A percentile compares a stretch with the other conserved stretches of the same genome.
Evolutionary conservation across 2,113 vertebrate genomes (phyloP).

Genomic region (Chaenocephalus aceratus): DNA sequence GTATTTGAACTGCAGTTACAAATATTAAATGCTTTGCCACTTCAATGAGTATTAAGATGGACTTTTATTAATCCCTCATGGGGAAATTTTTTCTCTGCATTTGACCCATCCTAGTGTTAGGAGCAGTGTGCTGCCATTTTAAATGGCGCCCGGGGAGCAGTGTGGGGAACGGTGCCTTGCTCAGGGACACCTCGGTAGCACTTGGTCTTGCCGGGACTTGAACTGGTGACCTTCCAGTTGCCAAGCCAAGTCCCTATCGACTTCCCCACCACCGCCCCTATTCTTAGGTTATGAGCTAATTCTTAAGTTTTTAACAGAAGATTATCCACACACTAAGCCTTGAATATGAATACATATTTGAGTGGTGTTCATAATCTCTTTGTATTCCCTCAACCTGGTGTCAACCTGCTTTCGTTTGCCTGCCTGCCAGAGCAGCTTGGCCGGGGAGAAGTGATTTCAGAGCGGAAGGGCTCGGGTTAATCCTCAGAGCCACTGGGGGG

Average conservation of each 20-base stretch:
- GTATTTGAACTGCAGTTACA: neutral
- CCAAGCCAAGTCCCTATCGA: too few species aligned
- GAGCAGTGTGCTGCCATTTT: too few species aligned
- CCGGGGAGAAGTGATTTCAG: neutral
- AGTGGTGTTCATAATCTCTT: neutral
- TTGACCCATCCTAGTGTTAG: too few species aligned
- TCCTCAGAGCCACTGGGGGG: slow-evolving; percentile 32
- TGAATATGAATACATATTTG: neutral
- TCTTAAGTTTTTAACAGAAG: neutral
- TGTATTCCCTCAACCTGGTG: neutral
- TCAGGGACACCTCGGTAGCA: too few species aligned
- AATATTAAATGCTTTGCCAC: neutral
- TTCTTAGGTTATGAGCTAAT: neutral
- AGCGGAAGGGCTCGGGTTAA: slow-evolving; percentile 44
- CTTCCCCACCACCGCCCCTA: too few species aligned
- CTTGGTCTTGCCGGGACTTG: too few species aligned
- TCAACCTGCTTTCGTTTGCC: slow-evolving; percentile 11
- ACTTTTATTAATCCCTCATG: too few species aligned
- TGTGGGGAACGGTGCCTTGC: too few species aligned
- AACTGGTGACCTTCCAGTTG: too few species aligned
- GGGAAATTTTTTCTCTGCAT: too few species aligned
- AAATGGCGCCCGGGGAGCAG: too few species aligned
- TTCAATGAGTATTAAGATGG: too few species aligned
- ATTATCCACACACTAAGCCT: neutral
- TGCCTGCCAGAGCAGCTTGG: slow-evolving; percentile 13